Evolutionary conservation across 2,797 vertebrate genomes (phyloP), one percentile per base, ranked within the genome.

Genomic region (Cryptoblepharus egeriae): DNA sequence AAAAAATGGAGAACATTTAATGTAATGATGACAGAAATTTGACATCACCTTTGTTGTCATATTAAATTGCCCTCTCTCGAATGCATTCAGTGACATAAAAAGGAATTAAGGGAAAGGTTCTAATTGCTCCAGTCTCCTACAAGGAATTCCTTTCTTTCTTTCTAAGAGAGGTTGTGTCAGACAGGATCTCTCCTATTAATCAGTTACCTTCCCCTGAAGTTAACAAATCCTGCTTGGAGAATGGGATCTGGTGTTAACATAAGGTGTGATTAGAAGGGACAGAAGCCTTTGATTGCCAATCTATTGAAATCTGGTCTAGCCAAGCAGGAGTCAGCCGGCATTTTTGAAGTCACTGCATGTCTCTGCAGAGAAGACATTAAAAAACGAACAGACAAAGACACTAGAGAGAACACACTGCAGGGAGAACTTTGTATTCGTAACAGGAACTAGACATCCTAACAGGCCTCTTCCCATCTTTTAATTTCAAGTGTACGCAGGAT

Each of bases 1-100:
- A 79, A 79, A 82, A 71, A 82, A 65, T 75, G 71, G 75, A 82
- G 76, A 75, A 75, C 70, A 57, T 63, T 79, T 86, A 86, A 79
- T 42, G 58, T 45, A n/a, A 15, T 74, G 61, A 20, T 0, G 3
- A 32, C 1, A 0, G 68, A 77, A 30, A 77, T 55, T 71, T 49
- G 87, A 82, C 3, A 0, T 13, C 16, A 15, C 63, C 45, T 26
- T 82, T 64, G 82, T 69, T 77, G 70, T 77, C 30, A 77, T 81
- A 84, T 82, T 61, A 83, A 83, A 82, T 30, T 37, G 10, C 58
- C 11, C 3, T 4, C 73, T 69, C n/a, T 68, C 30, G 3, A 0
- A 1, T 2, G 1, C 68, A 71, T 79, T 80, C 79, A 42, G 16
- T 24, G 10, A 75, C 70, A 86, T 68, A 65, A 73, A 82, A 86